Evolutionary conservation across 2,113 vertebrate species (phyloP), one percentile per base, ranked within the genome.

Genomic region (Aegithalos caudatus): DNA sequence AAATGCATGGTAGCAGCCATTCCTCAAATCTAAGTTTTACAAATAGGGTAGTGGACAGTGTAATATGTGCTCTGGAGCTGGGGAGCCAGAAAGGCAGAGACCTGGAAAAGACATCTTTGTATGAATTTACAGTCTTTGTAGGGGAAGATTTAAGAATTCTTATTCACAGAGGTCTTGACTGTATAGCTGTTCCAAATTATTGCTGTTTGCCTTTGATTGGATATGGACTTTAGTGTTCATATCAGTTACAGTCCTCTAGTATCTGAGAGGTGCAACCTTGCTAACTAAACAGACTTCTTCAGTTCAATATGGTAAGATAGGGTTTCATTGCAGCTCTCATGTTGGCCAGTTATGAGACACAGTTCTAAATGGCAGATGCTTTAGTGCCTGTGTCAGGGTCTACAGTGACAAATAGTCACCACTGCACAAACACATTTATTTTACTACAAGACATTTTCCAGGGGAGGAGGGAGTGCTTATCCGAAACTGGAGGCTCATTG

Each of bases 401-500:
- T 94, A 66, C 95, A n/a, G 56, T 98, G 98, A 98, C 95, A 98
- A 97, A 98, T 94, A 97, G 97, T 96, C 97, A 98, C 98, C 97
- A 96, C 98, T 98, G 98, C 97, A 98, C 91, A 98, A 98, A 98
- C 98, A 98, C 96, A 97, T 89, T 97, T 95, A 95, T 97, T 98
- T 95, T 93, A 92, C 94, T 96, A 92, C 76, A 94, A 90, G 92
- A 90, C 92, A 9, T 95, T 72, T 94, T 79, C 87, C 81, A 45
- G 40, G 79, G 82, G 92, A 82, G n/a, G 71, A 58, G 81, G 65
- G 56, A 82, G 86, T 60, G 66, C 64, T 93, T 90, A 80, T 94
- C 82, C 96, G 88, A 88, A 81, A 37, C 37, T 24, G 9, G 80
- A 86, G 81, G 57, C 58, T 67, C 4, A 28, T 53, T 48, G 67